phyloP scores from a whole-genome alignment of 1,140 invertebrate genomes.

The Macrocentrus cingulum region DNA sequence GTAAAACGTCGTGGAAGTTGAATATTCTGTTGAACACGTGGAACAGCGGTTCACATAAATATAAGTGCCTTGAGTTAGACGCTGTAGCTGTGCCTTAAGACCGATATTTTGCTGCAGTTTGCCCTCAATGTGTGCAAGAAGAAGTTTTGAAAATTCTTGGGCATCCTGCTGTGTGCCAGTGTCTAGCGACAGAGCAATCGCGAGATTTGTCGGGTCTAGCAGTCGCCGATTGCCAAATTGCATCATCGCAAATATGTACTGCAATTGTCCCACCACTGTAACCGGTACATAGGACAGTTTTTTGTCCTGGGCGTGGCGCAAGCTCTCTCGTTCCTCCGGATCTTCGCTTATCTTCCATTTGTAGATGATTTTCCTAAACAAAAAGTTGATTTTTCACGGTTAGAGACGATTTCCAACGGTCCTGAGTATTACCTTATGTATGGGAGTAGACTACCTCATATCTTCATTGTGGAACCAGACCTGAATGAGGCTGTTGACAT shows the following conservation, averaged over 20 bases:
- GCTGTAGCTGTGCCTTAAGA: constrained; percentile 61
- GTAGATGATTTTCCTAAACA: constrained; percentile 63
- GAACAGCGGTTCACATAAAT: constrained; percentile 69
- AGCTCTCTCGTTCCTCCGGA: constrained; percentile 51
- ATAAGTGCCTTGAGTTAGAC: constrained; percentile 68
- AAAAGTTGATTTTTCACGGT: neutral
- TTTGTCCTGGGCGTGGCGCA: constrained; percentile 38
- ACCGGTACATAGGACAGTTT: constrained; percentile 49
- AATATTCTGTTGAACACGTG: constrained; percentile 64
- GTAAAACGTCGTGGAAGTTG: constrained; percentile 66
- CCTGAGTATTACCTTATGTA: no score
- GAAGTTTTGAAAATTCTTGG: constrained; percentile 74
- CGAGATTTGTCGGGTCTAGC: constrained; percentile 67
- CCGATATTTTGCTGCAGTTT: constrained; percentile 57
- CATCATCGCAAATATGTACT: constrained; percentile 70
- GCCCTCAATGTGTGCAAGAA: constrained; percentile 66
- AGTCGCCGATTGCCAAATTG: constrained; percentile 63
- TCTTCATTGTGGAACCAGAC: constrained; percentile 73
- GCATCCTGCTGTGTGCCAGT: constrained; percentile 70
- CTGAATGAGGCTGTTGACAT: constrained; percentile 74
- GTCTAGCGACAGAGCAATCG: constrained; percentile 67
- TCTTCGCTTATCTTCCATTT: constrained; percentile 65
- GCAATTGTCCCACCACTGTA: constrained; percentile 64
- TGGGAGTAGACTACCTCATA: constrained; percentile 60
- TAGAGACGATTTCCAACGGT: no score